phyloP scores from a whole-genome alignment of 2,888 invertebrate genomes.

The Anodontia alba region DNA sequence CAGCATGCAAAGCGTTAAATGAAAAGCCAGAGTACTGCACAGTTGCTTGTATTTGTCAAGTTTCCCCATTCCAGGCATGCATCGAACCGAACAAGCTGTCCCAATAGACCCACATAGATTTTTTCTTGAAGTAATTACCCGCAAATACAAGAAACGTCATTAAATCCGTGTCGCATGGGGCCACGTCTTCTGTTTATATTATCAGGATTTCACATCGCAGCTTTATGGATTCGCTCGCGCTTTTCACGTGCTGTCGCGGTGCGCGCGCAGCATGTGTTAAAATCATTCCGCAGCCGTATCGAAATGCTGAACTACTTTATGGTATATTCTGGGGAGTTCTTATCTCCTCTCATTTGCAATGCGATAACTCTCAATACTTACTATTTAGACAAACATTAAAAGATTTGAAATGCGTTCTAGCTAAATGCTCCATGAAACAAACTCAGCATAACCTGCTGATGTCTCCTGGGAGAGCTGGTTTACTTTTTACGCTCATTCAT shows the following conservation, averaged over 20 bases:
- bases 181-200: constrained; percentile 61
- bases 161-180: constrained; percentile 45
- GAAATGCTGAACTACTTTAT: constrained; percentile 55
- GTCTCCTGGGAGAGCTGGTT: constrained; percentile 31
- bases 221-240: constrained; percentile 50
- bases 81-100: neutral
- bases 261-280: constrained; percentile 64
- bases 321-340: constrained; percentile 53
- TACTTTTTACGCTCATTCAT: neutral
- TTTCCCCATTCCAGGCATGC: neutral
- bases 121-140: constrained; percentile 2
- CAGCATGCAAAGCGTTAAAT: neutral
- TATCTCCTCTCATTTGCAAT: constrained; percentile 59
- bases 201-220: constrained; percentile 49
- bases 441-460: constrained; percentile 36
- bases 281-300: constrained; percentile 45
- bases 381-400: constrained; percentile 62
- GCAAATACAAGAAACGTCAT: neutral
- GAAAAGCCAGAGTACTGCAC: neutral
- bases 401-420: constrained; percentile 45
- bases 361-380: constrained; percentile 47
- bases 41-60: neutral
- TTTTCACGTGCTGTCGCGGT: constrained; percentile 52
- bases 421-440: constrained; percentile 57
- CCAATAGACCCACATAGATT: neutral